These are phyloP conservation scores for Pseudobourletiella spinata DNA, from an alignment of 1,140 invertebrate species.

Conservation along the genomic window DNA sequence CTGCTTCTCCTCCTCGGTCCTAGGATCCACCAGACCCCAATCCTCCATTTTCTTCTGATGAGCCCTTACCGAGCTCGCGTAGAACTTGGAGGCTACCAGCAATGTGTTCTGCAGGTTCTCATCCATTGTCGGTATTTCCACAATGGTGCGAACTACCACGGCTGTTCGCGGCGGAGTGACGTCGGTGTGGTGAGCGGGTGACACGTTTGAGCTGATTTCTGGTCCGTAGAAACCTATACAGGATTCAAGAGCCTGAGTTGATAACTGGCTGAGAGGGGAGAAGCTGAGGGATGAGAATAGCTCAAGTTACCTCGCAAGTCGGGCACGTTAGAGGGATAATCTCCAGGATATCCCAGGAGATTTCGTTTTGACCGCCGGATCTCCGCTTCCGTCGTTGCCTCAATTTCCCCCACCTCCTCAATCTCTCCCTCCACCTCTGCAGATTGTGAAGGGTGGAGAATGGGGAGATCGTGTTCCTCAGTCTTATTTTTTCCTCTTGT, in stretches of 20 bases:
- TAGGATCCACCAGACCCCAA: constrained; percentile 8
- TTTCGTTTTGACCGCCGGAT: neutral
- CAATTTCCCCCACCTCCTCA: neutral
- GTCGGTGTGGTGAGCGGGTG: constrained; percentile 1
- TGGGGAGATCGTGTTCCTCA: too few species aligned
- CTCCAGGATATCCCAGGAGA: neutral
- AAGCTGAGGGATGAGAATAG: neutral
- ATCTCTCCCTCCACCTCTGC: neutral
- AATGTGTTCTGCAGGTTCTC: constrained; percentile 8
- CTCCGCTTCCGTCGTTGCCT: neutral
- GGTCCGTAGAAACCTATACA: constrained; percentile 11
- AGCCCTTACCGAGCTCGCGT: constrained; percentile 5
- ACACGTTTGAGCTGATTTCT: neutral
- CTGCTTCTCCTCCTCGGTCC: constrained; percentile 15
- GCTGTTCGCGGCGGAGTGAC: neutral
- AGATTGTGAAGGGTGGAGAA: neutral
- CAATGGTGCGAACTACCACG: constrained; percentile 13
- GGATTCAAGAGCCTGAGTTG: neutral
- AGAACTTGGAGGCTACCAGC: constrained; percentile 10
- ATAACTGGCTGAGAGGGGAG: neutral
- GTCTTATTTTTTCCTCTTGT: neutral
- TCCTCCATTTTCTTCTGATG: neutral
- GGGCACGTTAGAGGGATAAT: constrained; percentile 6
- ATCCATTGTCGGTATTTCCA: constrained; percentile 22
- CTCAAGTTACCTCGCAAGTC: constrained; percentile 10